Evolutionary conservation across 2,113 vertebrate species (phyloP).

Genomic region (Tragelaphus scriptus): DNA sequence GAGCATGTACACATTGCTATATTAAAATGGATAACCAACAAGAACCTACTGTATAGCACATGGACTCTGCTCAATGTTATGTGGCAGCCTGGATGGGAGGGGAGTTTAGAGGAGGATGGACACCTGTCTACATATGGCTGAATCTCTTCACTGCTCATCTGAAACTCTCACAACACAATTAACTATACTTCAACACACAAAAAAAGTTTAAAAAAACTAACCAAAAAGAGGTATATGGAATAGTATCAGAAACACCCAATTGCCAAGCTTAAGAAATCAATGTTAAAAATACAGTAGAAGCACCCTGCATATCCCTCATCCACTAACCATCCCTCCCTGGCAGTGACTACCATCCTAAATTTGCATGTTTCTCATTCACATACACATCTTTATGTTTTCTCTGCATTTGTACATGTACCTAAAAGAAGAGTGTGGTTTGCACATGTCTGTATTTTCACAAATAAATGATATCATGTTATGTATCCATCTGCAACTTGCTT

Average conservation of each 20-base stretch:
- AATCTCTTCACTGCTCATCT: not conserved
- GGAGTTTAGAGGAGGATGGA: not conserved
- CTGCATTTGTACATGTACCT: not conserved
- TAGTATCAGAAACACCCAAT: not conserved
- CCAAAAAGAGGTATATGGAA: not conserved
- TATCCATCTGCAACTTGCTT: not conserved
- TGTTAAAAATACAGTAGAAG: not conserved
- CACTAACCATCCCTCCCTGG: not conserved
- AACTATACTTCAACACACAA: not conserved
- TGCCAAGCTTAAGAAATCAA: not conserved
- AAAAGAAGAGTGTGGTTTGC: not conserved
- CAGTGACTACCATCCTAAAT: not conserved
- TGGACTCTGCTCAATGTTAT: not conserved
- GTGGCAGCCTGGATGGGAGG: not conserved
- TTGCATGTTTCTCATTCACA: not conserved
- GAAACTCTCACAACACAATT: not conserved
- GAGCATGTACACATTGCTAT: not conserved
- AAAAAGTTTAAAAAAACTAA: not conserved
- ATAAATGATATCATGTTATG: not conserved
- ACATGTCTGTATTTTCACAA: not conserved
- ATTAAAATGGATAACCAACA: not conserved
- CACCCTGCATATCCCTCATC: not conserved
- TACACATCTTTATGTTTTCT: not conserved
- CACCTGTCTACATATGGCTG: not conserved
- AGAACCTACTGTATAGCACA: not conserved